Percentiles rank a stretch among this genome's conserved stretches.
Evolutionary conservation across 2,797 vertebrate species (phyloP).

Genomic region (Sitta carolinensis): DNA sequence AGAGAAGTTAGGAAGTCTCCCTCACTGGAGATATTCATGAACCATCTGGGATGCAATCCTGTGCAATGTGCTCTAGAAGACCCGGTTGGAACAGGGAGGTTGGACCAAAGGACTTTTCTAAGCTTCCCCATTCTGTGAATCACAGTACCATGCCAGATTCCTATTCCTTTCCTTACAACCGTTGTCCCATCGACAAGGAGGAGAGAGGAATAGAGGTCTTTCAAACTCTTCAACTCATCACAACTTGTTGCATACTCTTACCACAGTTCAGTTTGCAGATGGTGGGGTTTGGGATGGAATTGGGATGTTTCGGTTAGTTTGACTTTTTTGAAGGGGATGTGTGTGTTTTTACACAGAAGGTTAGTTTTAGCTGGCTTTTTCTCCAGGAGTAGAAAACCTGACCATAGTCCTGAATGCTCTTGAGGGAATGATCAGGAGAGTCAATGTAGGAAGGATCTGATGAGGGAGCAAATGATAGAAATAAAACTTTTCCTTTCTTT

Average conservation of each 20-base stretch:
- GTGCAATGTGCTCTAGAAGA: not conserved
- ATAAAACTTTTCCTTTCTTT: not conserved
- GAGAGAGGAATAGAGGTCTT: not conserved
- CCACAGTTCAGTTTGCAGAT: not conserved
- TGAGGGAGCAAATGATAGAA: not conserved
- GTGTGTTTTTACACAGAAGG: not conserved
- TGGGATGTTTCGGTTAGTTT: not conserved
- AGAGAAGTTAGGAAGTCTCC: not conserved
- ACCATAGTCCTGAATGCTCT: not conserved
- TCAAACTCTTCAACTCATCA: not conserved
- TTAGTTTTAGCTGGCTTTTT: not conserved
- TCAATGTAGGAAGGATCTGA: not conserved
- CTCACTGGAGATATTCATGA: not conserved
- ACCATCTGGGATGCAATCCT: not conserved
- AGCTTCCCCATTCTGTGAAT: not conserved
- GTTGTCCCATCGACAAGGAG: not conserved
- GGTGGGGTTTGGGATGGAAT: not conserved
- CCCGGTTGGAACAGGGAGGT: not conserved
- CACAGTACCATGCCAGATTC: not conserved
- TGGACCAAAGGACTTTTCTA: not conserved
- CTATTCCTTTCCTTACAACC: not conserved
- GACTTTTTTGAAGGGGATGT: not conserved
- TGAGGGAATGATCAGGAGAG: not conserved
- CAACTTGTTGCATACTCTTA: not conserved
- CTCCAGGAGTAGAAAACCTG: not conserved